Base-by-base conservation (phyloP, 1,140 invertebrate species). In the Teleopsis dalmanni region DNA sequence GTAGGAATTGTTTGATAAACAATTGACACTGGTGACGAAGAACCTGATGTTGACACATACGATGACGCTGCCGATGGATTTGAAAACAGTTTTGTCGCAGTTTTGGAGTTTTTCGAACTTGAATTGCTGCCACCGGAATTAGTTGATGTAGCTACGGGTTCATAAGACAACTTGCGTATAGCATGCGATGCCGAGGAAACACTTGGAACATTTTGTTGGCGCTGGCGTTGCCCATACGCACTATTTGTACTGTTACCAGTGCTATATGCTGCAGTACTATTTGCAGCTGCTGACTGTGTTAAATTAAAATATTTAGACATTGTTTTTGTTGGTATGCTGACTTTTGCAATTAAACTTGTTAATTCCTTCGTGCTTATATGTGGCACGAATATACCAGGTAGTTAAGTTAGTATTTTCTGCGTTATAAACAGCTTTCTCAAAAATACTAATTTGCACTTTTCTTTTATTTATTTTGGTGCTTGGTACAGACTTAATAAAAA, bases 11-110 rank as follows among this genome's bases (percentile, higher is more conserved):
- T n/a, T 25, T 14, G 27, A 18, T 16, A 6, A 21, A 31, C 44
- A n/a, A 46, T 36, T n/a, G 33, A 34, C 11, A 46, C 22, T 10
- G 44, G 29, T 8, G 33, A 35, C 22, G 33, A 46, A 4, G 33
- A 43, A 14, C 43, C 36, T 27, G 34, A 48, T 31, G 48, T 22
- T 43, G 46, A 23, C n/a, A n/a, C n/a, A n/a, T n/a, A n/a, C 27
- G 47, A 47, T 35, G 36, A 5, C 22, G 25, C 25, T 47, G 40
- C 21, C 48, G 46, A 10, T 23, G 36, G 25, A 38, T 40, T 37
- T 8, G 23, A 25, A 38, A 38, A 23, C 4, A 22, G 46, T 21
- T 33, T 48, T 14, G 22, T 25, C 4, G 9, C 14, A 7, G 35
- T 7, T 37, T 8, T 18, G 16, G 16, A n/a, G n/a, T n/a, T n/a